Evolutionary conservation across 2,797 vertebrate species (phyloP).

Genomic region (Enteromius viviparus): DNA sequence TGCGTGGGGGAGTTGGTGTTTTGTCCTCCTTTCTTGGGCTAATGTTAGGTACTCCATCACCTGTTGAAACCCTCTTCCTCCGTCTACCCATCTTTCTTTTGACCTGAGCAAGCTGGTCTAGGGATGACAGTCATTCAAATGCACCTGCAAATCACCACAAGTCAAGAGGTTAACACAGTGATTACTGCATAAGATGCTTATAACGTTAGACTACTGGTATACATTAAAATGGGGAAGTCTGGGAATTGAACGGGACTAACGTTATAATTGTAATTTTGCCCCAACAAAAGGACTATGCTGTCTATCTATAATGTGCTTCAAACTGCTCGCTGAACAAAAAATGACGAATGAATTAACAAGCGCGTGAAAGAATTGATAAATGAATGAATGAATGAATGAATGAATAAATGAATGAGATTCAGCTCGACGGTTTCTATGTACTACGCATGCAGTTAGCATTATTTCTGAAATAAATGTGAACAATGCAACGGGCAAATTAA

Average conservation of each 20-base stretch:
- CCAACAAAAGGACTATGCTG: background rate
- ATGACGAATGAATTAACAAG: background rate
- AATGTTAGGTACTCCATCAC: constrained; percentile 67
- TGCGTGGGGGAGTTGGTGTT: constrained; percentile 70
- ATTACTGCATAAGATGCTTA: background rate
- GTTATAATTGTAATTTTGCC: background rate
- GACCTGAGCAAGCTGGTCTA: constrained; percentile 11
- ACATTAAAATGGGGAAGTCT: background rate
- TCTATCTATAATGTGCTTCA: background rate
- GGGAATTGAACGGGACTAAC: background rate
- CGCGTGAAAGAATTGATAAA: too few species aligned
- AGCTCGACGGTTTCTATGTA: background rate
- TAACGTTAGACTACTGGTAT: background rate
- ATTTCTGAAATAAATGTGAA: background rate
- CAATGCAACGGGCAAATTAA: background rate
- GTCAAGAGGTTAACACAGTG: background rate
- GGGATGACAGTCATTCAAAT: constrained; percentile 27
- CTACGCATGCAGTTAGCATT: background rate
- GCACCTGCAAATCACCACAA: constrained; percentile 4
- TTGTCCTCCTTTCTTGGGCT: constrained; percentile 77
- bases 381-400: background rate
- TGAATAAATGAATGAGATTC: constrained; percentile 6
- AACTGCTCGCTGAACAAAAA: background rate
- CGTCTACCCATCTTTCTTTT: constrained; percentile 78
- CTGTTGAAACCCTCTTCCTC: constrained; percentile 76